Conservation (phyloP, 2,797 vertebrate species). For the Poecile montanus region DNA sequence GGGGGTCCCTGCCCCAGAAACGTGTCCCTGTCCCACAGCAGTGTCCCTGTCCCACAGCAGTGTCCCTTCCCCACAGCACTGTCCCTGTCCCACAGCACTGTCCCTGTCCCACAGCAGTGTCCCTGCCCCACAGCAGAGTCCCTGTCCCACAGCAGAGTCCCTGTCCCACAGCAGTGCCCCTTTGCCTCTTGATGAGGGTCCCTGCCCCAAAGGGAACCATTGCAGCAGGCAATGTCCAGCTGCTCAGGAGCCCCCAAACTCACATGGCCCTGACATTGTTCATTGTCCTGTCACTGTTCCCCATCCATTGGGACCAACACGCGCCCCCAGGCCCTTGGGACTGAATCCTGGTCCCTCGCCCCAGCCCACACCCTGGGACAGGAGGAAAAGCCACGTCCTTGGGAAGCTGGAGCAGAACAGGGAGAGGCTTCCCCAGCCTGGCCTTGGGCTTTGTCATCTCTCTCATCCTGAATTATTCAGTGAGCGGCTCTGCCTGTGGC, state of each 20-base stretch:
- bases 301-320: accelerated
- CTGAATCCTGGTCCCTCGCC: accelerated
- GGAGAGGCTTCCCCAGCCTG: not conserved
- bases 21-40: too few species aligned
- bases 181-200: accelerated
- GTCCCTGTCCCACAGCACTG: not conserved
- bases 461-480: constrained; percentile 73
- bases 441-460: constrained; percentile 53
- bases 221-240: accelerated
- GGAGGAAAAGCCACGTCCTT: not conserved
- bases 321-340: accelerated
- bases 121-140: not conserved
- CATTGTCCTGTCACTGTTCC: not conserved
- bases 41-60: not conserved
- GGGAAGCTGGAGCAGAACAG: not conserved
- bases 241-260: not conserved
- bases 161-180: not conserved
- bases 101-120: not conserved
- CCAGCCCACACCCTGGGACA: accelerated
- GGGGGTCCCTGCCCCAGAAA: too few species aligned
- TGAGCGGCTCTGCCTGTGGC: constrained; percentile 18
- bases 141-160: not conserved
- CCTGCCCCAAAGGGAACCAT: not conserved
- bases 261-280: accelerated
- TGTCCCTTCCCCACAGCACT: not conserved